Evolutionary conservation across 2,797 vertebrate species (phyloP).

Genomic region (Semotilus atromaculatus): DNA sequence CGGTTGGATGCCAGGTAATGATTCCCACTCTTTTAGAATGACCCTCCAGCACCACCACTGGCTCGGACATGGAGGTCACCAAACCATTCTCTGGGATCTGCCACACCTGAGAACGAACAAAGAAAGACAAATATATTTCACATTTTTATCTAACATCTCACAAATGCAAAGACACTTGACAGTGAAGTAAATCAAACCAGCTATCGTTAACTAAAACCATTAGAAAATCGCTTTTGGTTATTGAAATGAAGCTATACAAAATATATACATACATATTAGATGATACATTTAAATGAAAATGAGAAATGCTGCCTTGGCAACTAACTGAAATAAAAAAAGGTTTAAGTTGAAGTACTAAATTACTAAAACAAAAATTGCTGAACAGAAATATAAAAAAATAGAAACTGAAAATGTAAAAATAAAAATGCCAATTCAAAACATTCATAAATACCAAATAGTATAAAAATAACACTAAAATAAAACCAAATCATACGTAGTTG

Average conservation of each 20-base stretch:
- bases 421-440: not conserved
- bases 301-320: not conserved
- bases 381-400: not conserved
- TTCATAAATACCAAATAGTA: not conserved
- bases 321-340: not conserved
- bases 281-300: not conserved
- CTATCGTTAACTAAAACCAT: not conserved
- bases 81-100: conserved; percentile 96
- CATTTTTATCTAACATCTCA: not conserved
- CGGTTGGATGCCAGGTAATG: conserved; percentile 94
- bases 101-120: conserved; percentile 86
- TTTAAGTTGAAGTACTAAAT: not conserved
- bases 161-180: not conserved
- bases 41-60: conserved; percentile 90
- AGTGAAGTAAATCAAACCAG: not conserved
- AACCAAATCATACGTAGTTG: not conserved
- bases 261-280: not conserved
- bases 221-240: not conserved
- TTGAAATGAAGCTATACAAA: not conserved
- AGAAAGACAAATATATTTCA: conserved; percentile 1
- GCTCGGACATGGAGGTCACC: conserved; percentile 86
- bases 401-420: not conserved
- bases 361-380: not conserved
- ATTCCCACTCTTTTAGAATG: conserved; percentile 97
- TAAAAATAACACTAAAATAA: not conserved